Base-by-base conservation (phyloP, 2,113 vertebrate species). In the Carlito syrichta region DNA sequence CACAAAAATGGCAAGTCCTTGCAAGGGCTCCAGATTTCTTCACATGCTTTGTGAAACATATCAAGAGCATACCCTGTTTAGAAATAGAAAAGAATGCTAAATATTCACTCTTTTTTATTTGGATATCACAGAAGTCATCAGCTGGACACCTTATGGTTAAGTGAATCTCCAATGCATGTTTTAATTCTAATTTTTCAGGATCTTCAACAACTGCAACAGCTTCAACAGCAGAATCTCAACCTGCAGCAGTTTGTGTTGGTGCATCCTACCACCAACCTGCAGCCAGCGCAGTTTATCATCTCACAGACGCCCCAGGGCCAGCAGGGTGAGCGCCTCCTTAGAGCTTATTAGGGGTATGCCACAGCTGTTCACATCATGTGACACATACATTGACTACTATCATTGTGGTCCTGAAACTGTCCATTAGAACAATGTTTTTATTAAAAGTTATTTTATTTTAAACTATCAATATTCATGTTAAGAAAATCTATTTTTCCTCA, bases 181-280 rank as follows among this genome's bases (percentile, higher is more conserved):
- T 87, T 96, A 60, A 97, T 97, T 98, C 60, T 56, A 10, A 87
- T 88, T 91, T 97, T 98, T 96, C 95, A 99, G 98, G 98, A 99
- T 97, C 98, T 99, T 98, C 98, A 99, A 97, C 99, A 99, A 96
- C 98, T 98, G 71, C 99, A 99, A 97, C 99, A 99, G 98, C 98
- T 99, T 94, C 99, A 99, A 96, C 99, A 99, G 98, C 99, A 99
- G 98, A 99, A 99, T 99, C 98, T 99, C 97, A 99, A 99, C 98
- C 98, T 99, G 98, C 99, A 99, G 81, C 99, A 99, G 99, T 99
- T 99, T 98, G 99, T 99, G 97, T 98, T 99, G 99, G 99, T 99
- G 97, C 99, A 99, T 98, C 99, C 99, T 12, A 99, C 99, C 96
- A 99, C 99, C 95, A 99, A 98, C 98, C 98, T 99, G 99, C 99